Conservation (phyloP, 2,113 vertebrate species). For the Thinocorus orbignyianus region DNA sequence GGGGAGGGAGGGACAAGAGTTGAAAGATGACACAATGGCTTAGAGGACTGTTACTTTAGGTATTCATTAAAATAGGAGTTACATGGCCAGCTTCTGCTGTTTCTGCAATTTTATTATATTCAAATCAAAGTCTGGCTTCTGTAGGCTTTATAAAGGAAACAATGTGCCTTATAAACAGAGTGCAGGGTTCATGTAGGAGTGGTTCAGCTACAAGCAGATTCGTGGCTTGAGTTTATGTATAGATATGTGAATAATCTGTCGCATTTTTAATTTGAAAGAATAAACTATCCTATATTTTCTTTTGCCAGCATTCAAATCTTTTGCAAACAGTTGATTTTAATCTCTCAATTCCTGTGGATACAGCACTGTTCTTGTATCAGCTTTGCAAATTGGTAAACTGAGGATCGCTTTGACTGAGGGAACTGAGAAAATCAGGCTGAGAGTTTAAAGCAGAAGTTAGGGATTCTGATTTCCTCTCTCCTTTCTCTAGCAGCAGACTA, state of each 20-base stretch:
- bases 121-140: conserved; percentile 32
- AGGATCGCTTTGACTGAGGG: background rate
- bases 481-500: background rate
- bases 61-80: conserved; percentile 67
- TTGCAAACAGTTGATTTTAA: background rate
- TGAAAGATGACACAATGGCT: conserved; percentile 42
- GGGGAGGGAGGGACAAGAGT: conserved; percentile 27
- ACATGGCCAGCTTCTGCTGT: conserved; percentile 46
- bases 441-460: background rate
- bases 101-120: conserved; percentile 57
- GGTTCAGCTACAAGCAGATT: conserved; percentile 33
- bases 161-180: conserved; percentile 53
- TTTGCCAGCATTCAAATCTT: background rate
- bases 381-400: conserved; percentile 36
- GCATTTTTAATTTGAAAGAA: conserved; percentile 38
- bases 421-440: background rate
- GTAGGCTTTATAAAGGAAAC: conserved; percentile 36
- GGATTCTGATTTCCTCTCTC: background rate
- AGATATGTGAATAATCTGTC: background rate
- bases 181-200: conserved; percentile 2
- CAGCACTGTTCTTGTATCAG: background rate
- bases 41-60: conserved; percentile 20
- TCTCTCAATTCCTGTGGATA: background rate
- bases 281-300: background rate
- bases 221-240: background rate